Evolutionary conservation across 2,888 invertebrate species (phyloP).

Genomic region (Teinopalpus imperialis): DNA sequence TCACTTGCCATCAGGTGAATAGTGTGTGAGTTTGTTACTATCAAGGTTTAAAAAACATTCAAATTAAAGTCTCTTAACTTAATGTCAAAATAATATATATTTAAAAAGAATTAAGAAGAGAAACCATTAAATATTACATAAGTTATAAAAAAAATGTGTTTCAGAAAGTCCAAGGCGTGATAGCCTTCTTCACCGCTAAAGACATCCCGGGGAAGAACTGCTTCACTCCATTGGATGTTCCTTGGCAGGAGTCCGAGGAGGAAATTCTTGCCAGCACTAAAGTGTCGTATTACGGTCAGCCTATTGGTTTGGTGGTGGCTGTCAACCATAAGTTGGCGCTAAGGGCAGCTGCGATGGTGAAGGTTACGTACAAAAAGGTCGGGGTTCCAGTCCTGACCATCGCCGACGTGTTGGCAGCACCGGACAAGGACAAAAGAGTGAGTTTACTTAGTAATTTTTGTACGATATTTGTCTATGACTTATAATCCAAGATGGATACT

Average conservation of each 20-base stretch:
- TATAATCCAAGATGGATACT: too few relatives aligned
- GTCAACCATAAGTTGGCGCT: conserved; percentile 71
- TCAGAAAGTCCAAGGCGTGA: conserved; percentile 85
- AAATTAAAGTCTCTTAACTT: too few relatives aligned
- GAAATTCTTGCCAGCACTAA: conserved; percentile 79
- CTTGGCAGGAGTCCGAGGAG: conserved; percentile 59
- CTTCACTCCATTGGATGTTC: conserved; percentile 67
- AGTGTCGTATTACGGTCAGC: conserved; percentile 86
- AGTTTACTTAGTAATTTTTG: conserved; percentile 27
- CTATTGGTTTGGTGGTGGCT: conserved; percentile 88
- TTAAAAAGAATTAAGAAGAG: too few relatives aligned
- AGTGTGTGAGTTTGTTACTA: too few relatives aligned
- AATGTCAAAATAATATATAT: too few relatives aligned
- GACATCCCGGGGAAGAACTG: conserved; percentile 88
- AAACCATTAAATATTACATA: too few relatives aligned
- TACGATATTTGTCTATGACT: too few relatives aligned
- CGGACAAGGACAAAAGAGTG: conserved; percentile 64
- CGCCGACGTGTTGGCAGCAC: conserved; percentile 73
- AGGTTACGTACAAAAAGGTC: conserved; percentile 77
- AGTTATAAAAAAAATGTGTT: too few relatives aligned
- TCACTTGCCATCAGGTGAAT: too few relatives aligned
- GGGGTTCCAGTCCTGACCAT: conserved; percentile 67
- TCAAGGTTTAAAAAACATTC: too few relatives aligned
- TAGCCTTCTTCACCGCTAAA: conserved; percentile 83
- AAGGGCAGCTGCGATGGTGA: conserved; percentile 59